A percentile compares a stretch with the other conserved stretches of the same genome.
These are phyloP conservation scores for Pelecanoides urinatrix DNA, from an alignment of 2,113 vertebrate genomes.

Conservation along the genomic window DNA sequence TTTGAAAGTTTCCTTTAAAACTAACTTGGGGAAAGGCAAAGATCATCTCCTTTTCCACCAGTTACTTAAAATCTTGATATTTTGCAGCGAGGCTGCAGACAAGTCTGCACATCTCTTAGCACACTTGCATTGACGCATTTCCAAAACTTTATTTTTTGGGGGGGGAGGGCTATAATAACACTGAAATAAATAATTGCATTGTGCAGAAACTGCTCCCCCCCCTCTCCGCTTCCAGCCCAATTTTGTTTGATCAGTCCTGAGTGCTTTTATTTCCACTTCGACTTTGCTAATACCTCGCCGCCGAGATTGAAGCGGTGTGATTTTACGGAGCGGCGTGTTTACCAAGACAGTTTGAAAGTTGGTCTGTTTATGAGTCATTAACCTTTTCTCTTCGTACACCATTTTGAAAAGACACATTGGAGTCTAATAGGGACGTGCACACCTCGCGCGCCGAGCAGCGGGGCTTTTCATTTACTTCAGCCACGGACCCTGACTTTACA, in stretches of 20 bases:
- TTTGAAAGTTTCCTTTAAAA: slow-evolving; percentile 20
- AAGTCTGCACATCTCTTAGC: background rate
- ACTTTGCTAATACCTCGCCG: slow-evolving; percentile 3
- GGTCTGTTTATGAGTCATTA: slow-evolving; percentile 50
- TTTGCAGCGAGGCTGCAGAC: background rate
- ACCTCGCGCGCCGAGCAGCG: background rate
- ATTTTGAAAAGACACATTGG: slow-evolving; percentile 35
- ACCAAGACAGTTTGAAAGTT: slow-evolving; percentile 47
- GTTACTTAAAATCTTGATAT: background rate
- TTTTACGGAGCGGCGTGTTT: background rate
- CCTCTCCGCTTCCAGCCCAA: background rate
- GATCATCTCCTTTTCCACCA: background rate
- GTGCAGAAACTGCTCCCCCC: background rate
- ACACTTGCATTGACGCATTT: background rate
- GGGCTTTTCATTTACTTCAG: background rate
- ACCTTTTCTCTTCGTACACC: slow-evolving; percentile 40
- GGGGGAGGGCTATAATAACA: background rate
- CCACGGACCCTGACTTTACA: background rate
- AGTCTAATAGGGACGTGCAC: slow-evolving; percentile 5
- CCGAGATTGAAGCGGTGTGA: background rate
- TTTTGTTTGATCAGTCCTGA: slow-evolving; percentile 30
- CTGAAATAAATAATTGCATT: slow-evolving; percentile 4
- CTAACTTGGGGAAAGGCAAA: background rate
- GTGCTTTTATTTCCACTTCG: slow-evolving; percentile 34
- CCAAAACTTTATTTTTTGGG: background rate